Evolutionary conservation across 2,888 invertebrate species (phyloP), one percentile per base, ranked within the genome.

Genomic region (Dasysyrphus albostriatus): DNA sequence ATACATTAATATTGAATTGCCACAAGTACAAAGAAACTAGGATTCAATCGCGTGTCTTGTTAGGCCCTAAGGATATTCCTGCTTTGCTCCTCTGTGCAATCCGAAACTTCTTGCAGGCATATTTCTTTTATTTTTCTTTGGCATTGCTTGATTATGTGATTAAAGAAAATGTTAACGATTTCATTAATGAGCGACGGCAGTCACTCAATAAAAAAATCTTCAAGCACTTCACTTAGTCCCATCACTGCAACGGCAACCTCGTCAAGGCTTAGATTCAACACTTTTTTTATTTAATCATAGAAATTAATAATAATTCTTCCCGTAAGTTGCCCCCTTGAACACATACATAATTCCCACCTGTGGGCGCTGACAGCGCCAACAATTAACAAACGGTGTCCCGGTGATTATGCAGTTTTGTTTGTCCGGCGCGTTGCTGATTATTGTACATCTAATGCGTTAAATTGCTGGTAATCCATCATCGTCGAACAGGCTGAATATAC

Each of bases 351-450:
- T 34, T 9, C 2, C 24, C 24, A 47, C 32, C 39, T 42, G 42
- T 58, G 44, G 63, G 44, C 59, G 39, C 29, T 58, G 44, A 44
- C 74, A 69, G 67, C 51, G 34, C 39, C 56, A 70, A 56, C 32
- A 39, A 42, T 29, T 44, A 44, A 63, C 63, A 63, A 24, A 70
- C 56, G 42, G 39, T 56, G 72, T 24, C 76, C 72, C 47, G 73
- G 76, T 84, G 84, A 84, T 84, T 84, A 84, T 84, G 84, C 84
- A 84, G 67, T 84, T 84, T 81, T 81, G 72, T 81, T 81, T 84
- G 58, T 63, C 67, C 74, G 16, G 34, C 32, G 72, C 75, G 34
- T 58, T 10, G 58, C 58, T 84, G 84, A 84, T 84, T 76, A 84
- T 81, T 75, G 76, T 69, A 73, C 84, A 84, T 84, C 84, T 84